These are phyloP conservation scores for Microctenopoma lineatum DNA, from an alignment of 2,797 vertebrate species.

Conservation along the genomic window DNA sequence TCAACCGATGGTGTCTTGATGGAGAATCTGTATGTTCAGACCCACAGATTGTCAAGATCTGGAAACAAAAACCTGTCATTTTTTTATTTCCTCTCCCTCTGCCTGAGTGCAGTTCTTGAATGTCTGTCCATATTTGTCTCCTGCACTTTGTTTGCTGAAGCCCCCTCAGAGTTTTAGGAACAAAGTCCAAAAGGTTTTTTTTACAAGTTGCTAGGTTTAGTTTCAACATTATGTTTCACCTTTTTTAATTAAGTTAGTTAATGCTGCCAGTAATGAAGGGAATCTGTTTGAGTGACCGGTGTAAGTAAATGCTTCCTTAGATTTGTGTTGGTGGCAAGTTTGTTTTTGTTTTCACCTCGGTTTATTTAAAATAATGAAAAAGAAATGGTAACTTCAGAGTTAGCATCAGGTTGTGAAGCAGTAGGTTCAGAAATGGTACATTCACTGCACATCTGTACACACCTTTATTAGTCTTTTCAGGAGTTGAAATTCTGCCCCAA, in stretches of 20 bases:
- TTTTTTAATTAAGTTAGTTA: constrained; percentile 11
- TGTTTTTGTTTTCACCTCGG: constrained; percentile 32
- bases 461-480: constrained; percentile 17
- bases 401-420: constrained; percentile 50
- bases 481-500: constrained; percentile 10
- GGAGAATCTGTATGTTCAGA: constrained; percentile 43
- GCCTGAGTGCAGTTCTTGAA: constrained; percentile 31
- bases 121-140: constrained; percentile 33
- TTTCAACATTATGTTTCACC: constrained; percentile 7
- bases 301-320: constrained; percentile 30
- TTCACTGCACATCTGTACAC: constrained; percentile 27
- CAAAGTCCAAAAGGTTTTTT: constrained; percentile 28
- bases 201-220: constrained; percentile 28
- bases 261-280: constrained; percentile 31
- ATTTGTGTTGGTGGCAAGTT: constrained; percentile 33
- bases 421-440: constrained; percentile 17
- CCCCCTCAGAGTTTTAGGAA: constrained; percentile 35
- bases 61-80: constrained; percentile 13
- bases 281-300: constrained; percentile 23
- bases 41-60: constrained; percentile 38
- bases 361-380: constrained; percentile 47
- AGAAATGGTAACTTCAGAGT: constrained; percentile 31
- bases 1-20: constrained; percentile 45
- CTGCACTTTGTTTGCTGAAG: constrained; percentile 21
- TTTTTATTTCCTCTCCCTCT: neutral